phyloP scores from a whole-genome alignment of 2,888 invertebrate genomes.

The Papilio gigon region DNA sequence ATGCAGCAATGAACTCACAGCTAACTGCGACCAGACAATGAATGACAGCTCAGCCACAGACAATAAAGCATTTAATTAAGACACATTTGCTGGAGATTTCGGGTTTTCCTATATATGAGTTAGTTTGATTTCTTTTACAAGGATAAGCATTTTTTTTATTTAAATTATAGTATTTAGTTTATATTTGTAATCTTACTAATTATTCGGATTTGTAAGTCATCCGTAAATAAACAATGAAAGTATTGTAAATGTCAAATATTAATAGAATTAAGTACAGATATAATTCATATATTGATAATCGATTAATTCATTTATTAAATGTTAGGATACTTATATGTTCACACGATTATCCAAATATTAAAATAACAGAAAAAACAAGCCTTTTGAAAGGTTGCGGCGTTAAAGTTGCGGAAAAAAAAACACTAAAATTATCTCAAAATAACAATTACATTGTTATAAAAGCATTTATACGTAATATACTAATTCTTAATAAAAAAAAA shows the following conservation, averaged over 20 bases:
- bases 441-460: conserved; percentile 11
- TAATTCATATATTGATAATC: conserved; percentile 33
- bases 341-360: background rate
- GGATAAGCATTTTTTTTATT: no score
- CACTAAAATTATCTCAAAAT: background rate
- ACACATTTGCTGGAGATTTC: no score
- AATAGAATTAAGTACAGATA: conserved; percentile 34
- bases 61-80: no score
- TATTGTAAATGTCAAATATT: conserved; percentile 18
- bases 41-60: no score
- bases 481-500: background rate
- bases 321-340: background rate
- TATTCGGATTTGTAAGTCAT: no score
- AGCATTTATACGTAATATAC: background rate
- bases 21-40: no score
- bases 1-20: no score
- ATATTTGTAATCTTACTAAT: no score
- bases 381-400: background rate
- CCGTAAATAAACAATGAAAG: conserved; percentile 25
- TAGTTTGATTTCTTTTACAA: no score
- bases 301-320: background rate
- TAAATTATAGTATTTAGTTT: no score
- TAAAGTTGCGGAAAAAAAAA: background rate
- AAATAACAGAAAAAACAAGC: background rate
- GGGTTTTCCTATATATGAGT: no score